Evolutionary conservation across 1,140 invertebrate species (phyloP).

Genomic region (Ectropis grisescens): DNA sequence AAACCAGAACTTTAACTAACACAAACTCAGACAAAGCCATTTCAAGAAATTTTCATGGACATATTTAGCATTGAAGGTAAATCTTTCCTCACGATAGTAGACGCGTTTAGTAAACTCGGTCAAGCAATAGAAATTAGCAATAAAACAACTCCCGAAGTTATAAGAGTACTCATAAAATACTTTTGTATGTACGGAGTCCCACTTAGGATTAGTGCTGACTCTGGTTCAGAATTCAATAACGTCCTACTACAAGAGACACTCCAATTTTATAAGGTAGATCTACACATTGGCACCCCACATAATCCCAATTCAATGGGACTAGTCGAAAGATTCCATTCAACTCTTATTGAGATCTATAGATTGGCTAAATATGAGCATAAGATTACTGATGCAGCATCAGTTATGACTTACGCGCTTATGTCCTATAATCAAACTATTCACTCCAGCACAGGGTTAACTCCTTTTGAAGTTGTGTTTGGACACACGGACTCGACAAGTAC

Average conservation of each 20-base stretch:
- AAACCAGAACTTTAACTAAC: neutral
- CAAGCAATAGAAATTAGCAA: neutral
- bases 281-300: constrained; percentile 25
- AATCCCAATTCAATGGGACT: constrained; percentile 34
- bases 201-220: constrained; percentile 15
- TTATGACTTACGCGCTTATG: constrained; percentile 9
- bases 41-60: neutral
- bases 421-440: constrained; percentile 15
- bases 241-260: constrained; percentile 18
- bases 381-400: constrained; percentile 12
- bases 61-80: neutral
- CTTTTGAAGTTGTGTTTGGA: constrained; percentile 15
- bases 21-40: neutral
- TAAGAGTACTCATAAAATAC: neutral
- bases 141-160: neutral
- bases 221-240: constrained; percentile 28
- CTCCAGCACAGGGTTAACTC: constrained; percentile 9
- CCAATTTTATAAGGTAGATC: constrained; percentile 21
- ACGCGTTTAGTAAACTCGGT: neutral
- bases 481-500: constrained; percentile 5
- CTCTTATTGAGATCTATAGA: constrained; percentile 28
- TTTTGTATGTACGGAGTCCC: constrained; percentile 7
- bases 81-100: neutral
- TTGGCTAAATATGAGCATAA: constrained; percentile 21
- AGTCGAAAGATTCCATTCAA: constrained; percentile 27